Evolutionary conservation across 2,888 invertebrate species (phyloP).

Genomic region (Podabrus alpinus): DNA sequence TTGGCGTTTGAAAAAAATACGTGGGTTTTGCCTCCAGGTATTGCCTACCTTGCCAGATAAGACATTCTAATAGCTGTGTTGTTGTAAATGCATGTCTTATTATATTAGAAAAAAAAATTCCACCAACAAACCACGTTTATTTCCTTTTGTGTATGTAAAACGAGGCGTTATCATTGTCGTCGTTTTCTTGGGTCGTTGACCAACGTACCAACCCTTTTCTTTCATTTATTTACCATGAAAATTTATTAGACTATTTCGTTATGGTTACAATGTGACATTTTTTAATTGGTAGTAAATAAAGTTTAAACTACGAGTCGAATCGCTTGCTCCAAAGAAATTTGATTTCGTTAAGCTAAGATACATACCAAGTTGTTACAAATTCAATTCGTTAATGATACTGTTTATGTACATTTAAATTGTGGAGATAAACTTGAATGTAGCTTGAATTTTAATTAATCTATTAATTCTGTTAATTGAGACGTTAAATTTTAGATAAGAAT

Average conservation of each 20-base stretch:
- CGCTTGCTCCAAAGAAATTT: background rate
- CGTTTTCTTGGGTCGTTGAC: background rate
- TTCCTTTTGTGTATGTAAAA: background rate
- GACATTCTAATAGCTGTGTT: background rate
- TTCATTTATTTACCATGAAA: background rate
- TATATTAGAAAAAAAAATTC: background rate
- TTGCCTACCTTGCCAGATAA: background rate
- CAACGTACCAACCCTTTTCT: background rate
- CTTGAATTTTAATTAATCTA: slow-evolving; percentile 6
- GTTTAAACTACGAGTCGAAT: background rate
- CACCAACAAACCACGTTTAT: background rate
- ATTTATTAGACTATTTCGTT: background rate
- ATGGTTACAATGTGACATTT: background rate
- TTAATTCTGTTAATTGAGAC: slow-evolving; percentile 5
- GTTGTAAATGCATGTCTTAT: background rate
- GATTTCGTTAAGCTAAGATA: background rate
- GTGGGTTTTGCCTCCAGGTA: background rate
- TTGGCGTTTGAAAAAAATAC: background rate
- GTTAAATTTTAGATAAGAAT: background rate
- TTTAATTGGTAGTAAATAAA: background rate
- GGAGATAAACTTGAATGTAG: slow-evolving; percentile 1
- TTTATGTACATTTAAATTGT: slow-evolving; percentile 3
- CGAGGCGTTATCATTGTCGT: background rate
- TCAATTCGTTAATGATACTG: slow-evolving; percentile 1
- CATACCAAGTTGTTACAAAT: background rate